A percentile compares a stretch with the other conserved stretches of the same genome.
These are phyloP conservation scores for Xenopus borealis DNA, from an alignment of 2,113 vertebrate species.

Conservation along the genomic window DNA sequence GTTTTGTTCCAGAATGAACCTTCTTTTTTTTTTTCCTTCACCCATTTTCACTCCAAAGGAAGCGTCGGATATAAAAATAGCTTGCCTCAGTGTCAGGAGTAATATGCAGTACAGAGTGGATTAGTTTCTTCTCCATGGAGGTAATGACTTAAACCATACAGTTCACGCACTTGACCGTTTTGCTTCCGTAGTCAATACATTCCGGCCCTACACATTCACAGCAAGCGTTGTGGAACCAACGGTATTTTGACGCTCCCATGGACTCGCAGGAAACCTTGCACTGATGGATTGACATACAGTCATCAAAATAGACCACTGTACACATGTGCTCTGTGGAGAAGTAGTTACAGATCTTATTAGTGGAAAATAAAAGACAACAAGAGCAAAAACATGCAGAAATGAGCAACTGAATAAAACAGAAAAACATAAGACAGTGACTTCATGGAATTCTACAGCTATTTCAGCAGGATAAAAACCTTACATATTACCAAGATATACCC, in stretches of 20 bases:
- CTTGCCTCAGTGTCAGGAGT: conserved; percentile 4
- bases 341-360: conserved; percentile 41
- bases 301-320: conserved; percentile 97
- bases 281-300: conserved; percentile 97
- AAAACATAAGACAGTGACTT: neutral
- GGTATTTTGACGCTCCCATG: conserved; percentile 97
- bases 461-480: neutral
- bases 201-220: conserved; percentile 96
- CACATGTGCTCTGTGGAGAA: conserved; percentile 82
- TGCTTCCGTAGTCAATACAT: conserved; percentile 96
- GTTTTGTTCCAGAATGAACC: too few species aligned
- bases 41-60: neutral
- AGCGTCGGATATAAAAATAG: neutral
- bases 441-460: neutral
- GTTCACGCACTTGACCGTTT: conserved; percentile 94
- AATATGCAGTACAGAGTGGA: neutral
- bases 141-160: conserved; percentile 84
- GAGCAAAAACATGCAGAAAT: neutral
- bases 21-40: neutral
- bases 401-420: neutral
- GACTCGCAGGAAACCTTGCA: conserved; percentile 97
- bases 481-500: neutral
- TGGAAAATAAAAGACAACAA: conserved; percentile 9
- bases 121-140: neutral
- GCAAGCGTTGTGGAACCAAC: conserved; percentile 99